A percentile compares a stretch with the other conserved stretches of the same genome.
Evolutionary conservation across 2,113 vertebrate genomes (phyloP).

Genomic region (Triplophysa rosa): DNA sequence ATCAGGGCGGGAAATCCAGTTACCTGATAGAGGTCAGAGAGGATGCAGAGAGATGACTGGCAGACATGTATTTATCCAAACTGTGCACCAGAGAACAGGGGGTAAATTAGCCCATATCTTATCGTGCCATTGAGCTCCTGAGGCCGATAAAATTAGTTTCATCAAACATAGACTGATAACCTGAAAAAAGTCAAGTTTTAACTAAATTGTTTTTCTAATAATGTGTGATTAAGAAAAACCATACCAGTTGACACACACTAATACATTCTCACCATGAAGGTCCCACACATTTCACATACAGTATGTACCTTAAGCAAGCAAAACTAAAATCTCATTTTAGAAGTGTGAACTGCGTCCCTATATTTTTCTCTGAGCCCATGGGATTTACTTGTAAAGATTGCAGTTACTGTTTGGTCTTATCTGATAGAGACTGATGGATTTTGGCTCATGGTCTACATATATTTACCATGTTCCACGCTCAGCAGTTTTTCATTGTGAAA

Average conservation of each 20-base stretch:
- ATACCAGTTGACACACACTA: conserved; percentile 30
- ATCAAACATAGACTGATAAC: no score
- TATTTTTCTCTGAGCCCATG: conserved; percentile 35
- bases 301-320: conserved; percentile 44
- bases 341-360: conserved; percentile 15
- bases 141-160: no score
- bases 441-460: conserved; percentile 18
- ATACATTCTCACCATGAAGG: conserved; percentile 8
- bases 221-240: neutral
- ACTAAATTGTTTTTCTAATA: no score
- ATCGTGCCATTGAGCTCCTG: neutral
- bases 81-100: neutral
- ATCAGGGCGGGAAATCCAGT: conserved; percentile 56
- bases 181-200: no score
- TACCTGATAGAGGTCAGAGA: conserved; percentile 57
- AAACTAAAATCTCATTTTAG: conserved; percentile 40
- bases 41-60: conserved; percentile 4
- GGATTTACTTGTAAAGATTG: conserved; percentile 20
- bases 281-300: conserved; percentile 27
- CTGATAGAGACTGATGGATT: conserved; percentile 44
- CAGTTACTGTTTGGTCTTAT: conserved; percentile 21
- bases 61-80: conserved; percentile 16
- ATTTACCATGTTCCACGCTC: conserved; percentile 23
- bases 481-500: neutral
- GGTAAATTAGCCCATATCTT: neutral